Evolutionary conservation across 1,140 invertebrate species (phyloP).

Genomic region (Bradysia coprophila): DNA sequence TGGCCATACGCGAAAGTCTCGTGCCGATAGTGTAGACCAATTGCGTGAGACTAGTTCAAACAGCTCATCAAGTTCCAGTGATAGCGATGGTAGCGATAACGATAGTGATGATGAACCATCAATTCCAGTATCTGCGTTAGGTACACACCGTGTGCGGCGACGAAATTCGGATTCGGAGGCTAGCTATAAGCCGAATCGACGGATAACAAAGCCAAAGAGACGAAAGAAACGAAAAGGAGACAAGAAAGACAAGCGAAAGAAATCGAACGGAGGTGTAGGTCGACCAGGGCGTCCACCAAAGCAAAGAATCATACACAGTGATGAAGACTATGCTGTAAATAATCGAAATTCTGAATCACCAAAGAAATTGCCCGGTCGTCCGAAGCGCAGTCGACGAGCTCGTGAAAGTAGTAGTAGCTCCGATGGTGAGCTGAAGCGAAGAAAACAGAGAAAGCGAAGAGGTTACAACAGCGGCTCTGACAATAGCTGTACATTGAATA

Average conservation of each 20-base stretch:
- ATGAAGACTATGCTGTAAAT: conserved; percentile 3
- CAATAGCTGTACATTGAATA: no score
- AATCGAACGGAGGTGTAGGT: neutral
- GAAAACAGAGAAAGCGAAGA: conserved; percentile 2
- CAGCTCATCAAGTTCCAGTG: neutral
- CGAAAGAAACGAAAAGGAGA: neutral
- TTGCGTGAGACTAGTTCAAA: neutral
- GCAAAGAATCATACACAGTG: conserved; percentile 4
- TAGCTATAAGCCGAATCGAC: conserved; percentile 23
- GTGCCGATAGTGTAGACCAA: neutral
- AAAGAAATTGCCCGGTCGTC: neutral
- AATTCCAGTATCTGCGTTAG: neutral
- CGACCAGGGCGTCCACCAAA: neutral
- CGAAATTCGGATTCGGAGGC: conserved; percentile 16
- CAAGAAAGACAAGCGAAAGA: neutral
- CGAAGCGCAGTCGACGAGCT: neutral
- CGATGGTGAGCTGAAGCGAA: neutral
- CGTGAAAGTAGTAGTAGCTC: neutral
- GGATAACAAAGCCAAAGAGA: conserved; percentile 1
- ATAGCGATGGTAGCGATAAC: neutral
- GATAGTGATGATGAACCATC: neutral
- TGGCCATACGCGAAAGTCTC: neutral
- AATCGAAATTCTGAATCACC: neutral
- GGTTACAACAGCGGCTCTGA: neutral
- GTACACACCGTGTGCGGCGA: neutral